These are phyloP conservation scores for Novumbra hubbsi DNA, from an alignment of 2,797 vertebrate species.

Conservation along the genomic window DNA sequence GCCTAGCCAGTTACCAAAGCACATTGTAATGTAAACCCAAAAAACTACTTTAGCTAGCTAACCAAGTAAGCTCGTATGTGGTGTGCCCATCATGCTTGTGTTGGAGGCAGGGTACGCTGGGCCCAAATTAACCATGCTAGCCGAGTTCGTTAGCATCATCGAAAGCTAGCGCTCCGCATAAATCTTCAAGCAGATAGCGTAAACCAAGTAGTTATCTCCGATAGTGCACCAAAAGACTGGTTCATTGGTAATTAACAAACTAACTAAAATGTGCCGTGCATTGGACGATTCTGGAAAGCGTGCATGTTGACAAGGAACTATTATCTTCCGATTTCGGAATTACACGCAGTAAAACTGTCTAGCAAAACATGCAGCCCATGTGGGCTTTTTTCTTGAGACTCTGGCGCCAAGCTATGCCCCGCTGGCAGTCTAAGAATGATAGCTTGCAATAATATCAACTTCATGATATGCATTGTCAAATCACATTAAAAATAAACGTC, in stretches of 20 bases:
- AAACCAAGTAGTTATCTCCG: neutral
- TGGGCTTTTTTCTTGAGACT: constrained; percentile 31
- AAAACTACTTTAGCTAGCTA: neutral
- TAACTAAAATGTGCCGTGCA: neutral
- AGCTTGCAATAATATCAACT: neutral
- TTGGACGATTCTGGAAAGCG: neutral
- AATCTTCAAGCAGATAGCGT: neutral
- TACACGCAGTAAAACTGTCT: neutral
- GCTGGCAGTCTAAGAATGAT: constrained; percentile 27
- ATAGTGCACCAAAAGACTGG: neutral
- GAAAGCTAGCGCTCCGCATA: neutral
- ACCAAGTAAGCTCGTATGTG: neutral
- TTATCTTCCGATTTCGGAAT: neutral
- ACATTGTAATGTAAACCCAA: neutral
- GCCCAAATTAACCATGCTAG: constrained; percentile 4
- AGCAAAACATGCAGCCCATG: constrained; percentile 42
- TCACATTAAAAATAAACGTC: neutral
- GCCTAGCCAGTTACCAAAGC: too few relatives aligned
- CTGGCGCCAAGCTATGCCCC: constrained; percentile 40
- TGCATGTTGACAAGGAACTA: neutral
- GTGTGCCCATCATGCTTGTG: neutral
- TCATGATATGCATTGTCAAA: neutral
- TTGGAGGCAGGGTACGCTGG: neutral
- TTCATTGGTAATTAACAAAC: neutral
- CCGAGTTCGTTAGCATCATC: constrained; percentile 10